Evolutionary conservation across 64 coral and sea anemone genomes (phyloP).

Genomic region (Catalaphyllia jardinei): DNA sequence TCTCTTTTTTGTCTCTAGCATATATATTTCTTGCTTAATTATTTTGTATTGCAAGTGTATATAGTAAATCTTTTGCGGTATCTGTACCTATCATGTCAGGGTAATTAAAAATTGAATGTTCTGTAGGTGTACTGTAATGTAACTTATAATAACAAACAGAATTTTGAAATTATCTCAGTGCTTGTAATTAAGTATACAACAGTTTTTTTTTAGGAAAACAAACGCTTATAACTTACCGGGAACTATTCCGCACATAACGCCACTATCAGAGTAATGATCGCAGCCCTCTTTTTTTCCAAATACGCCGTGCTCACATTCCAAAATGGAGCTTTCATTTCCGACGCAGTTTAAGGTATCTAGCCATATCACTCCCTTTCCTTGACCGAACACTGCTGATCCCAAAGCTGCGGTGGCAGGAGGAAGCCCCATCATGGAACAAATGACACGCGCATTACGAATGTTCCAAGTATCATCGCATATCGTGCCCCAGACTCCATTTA

Average conservation of each 20-base stretch:
- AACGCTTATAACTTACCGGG: no score
- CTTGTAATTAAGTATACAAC: no score
- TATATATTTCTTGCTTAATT: no score
- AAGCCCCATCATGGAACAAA: conserved; percentile 24
- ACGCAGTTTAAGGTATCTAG: conserved; percentile 19
- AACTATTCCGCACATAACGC: neutral
- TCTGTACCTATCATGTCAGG: no score
- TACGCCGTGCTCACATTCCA: conserved; percentile 2
- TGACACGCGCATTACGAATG: conserved; percentile 7
- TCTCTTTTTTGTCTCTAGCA: no score
- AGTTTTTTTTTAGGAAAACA: no score
- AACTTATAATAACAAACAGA: no score
- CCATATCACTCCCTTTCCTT: conserved; percentile 15
- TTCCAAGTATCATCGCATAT: conserved; percentile 33
- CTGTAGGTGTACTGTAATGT: no score
- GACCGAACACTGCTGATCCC: conserved; percentile 12
- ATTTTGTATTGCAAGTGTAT: no score
- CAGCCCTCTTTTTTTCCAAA: neutral
- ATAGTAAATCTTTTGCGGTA: no score
- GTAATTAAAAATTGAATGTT: no score
- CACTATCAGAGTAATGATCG: neutral
- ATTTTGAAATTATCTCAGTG: no score
- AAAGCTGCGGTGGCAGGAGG: neutral
- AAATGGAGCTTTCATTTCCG: conserved; percentile 34
- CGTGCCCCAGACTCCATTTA: conserved; percentile 34